Percentiles rank a stretch among this genome's conserved stretches.
Evolutionary conservation across 2,888 invertebrate species (phyloP).

Genomic region (Lacanobia wlatinum): DNA sequence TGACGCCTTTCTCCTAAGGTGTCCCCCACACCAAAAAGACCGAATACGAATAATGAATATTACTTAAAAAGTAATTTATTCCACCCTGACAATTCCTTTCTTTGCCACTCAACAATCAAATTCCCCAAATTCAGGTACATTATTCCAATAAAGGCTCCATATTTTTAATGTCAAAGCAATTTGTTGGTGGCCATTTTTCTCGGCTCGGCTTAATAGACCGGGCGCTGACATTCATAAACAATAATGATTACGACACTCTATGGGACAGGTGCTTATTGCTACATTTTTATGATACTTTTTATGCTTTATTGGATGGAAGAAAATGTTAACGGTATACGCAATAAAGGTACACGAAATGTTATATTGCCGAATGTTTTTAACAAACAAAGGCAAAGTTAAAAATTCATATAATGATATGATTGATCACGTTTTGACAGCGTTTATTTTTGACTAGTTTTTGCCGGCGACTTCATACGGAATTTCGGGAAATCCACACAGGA

Average conservation of each 20-base stretch:
- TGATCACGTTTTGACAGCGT: too few species aligned
- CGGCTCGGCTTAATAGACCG: conserved; percentile 31
- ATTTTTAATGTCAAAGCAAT: conserved; percentile 58
- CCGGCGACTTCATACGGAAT: too few species aligned
- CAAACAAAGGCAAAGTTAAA: too few species aligned
- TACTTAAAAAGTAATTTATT: conserved; percentile 20
- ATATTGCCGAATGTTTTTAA: conserved; percentile 9
- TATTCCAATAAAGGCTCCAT: conserved; percentile 33
- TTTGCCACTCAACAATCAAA: conserved; percentile 28
- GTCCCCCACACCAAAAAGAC: not conserved
- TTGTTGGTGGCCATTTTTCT: conserved; percentile 47
- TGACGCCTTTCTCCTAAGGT: not conserved
- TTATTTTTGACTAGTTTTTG: too few species aligned
- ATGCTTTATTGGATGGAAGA: conserved; percentile 31
- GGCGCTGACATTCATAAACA: conserved; percentile 50
- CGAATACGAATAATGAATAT: not conserved
- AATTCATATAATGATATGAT: too few species aligned
- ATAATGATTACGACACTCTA: conserved; percentile 48
- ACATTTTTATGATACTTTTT: conserved; percentile 10
- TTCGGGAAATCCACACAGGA: too few species aligned
- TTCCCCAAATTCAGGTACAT: conserved; percentile 24
- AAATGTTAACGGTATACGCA: conserved; percentile 11
- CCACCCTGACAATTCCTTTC: conserved; percentile 6
- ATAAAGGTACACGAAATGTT: not conserved
- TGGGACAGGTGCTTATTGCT: conserved; percentile 20